Percentiles rank a stretch among this genome's conserved stretches.
Evolutionary conservation across 2,113 vertebrate genomes (phyloP).

Genomic region (Gasterosteus aculeatus): DNA sequence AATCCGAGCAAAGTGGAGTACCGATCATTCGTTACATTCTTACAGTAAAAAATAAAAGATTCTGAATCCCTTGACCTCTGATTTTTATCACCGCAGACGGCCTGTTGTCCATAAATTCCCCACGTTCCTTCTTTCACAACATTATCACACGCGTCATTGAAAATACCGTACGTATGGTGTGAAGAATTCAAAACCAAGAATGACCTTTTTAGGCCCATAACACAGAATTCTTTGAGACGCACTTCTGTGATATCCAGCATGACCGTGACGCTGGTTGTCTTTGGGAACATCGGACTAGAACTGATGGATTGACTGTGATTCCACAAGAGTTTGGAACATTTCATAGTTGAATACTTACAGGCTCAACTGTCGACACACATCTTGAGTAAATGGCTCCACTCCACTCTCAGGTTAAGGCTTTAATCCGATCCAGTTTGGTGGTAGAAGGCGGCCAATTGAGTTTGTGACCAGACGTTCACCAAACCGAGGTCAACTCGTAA

Average conservation of each 20-base stretch:
- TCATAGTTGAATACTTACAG: background rate
- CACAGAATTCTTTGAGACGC: conserved; percentile 13
- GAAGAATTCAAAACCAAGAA: background rate
- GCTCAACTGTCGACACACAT: background rate
- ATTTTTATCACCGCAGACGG: background rate
- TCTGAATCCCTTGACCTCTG: conserved; percentile 1
- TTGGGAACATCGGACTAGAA: conserved; percentile 4
- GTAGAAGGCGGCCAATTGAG: conserved; percentile 9
- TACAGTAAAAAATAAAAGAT: background rate
- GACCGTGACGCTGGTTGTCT: background rate
- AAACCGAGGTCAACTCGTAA: background rate
- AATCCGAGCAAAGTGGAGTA: background rate
- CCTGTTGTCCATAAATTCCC: background rate
- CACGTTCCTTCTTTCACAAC: background rate
- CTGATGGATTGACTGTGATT: background rate
- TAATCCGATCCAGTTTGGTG: background rate
- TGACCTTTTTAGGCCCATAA: background rate
- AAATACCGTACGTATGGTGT: background rate
- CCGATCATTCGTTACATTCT: background rate
- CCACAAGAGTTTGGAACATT: background rate
- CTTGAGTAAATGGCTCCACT: background rate
- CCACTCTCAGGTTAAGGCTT: background rate
- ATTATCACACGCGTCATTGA: background rate
- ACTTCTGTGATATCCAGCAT: conserved; percentile 3
- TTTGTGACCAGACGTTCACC: conserved; percentile 16